Evolutionary conservation across 1,140 invertebrate species (phyloP).

Genomic region (Bactericera cockerelli): DNA sequence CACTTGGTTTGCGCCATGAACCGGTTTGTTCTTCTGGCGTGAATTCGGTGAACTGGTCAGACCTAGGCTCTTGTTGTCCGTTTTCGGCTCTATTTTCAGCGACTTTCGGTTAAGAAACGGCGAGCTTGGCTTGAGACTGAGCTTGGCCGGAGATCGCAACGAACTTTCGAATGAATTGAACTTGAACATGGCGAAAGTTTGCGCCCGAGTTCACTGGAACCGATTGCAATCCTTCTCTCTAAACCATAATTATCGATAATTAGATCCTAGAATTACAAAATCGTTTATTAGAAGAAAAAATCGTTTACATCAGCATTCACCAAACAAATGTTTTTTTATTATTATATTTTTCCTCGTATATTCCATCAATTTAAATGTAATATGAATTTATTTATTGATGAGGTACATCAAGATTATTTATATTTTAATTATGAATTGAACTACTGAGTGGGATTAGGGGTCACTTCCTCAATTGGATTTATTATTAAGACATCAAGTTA

Average conservation of each 20-base stretch:
- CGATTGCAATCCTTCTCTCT: too few species aligned
- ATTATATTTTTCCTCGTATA: too few species aligned
- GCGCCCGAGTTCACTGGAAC: neutral
- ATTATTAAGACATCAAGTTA: too few species aligned
- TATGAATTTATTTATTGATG: too few species aligned
- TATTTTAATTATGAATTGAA: too few species aligned
- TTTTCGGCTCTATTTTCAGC: neutral
- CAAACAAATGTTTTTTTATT: neutral
- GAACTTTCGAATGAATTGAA: slow-evolving; percentile 2
- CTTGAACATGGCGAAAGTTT: neutral
- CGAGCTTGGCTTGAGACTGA: neutral
- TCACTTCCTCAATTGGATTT: too few species aligned
- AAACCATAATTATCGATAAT: too few species aligned
- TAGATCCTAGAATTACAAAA: neutral
- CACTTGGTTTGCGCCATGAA: neutral
- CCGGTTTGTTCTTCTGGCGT: neutral
- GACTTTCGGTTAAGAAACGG: neutral
- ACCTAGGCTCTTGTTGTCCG: neutral
- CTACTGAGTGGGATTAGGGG: too few species aligned
- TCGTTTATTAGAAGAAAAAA: neutral
- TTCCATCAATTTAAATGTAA: too few species aligned
- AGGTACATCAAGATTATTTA: too few species aligned
- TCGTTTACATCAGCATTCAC: neutral
- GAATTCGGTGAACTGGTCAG: neutral
- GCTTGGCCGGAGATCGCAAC: neutral